Conservation (phyloP, 1,140 invertebrate species). For the Dolichoris vasculosae region DNA sequence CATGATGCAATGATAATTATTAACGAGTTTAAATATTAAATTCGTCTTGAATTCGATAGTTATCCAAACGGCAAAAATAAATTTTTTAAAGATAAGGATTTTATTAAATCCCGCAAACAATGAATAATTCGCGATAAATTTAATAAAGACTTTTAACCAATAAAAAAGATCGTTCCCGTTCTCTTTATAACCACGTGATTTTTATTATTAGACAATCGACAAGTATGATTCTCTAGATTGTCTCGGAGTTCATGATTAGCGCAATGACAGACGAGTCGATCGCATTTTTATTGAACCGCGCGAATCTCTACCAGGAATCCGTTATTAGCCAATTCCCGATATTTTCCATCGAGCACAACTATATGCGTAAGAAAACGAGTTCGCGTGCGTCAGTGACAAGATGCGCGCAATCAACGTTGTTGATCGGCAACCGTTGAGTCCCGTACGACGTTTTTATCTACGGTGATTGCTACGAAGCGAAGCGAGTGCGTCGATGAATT, state of each 20-base stretch:
- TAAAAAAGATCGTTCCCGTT: no score
- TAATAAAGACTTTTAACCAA: no score
- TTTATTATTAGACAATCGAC: neutral
- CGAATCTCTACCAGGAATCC: neutral
- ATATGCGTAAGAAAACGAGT: neutral
- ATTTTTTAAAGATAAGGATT: no score
- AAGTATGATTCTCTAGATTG: neutral
- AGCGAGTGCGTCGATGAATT: conserved; percentile 2
- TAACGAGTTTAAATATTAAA: no score
- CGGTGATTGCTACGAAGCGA: neutral
- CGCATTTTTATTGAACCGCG: neutral
- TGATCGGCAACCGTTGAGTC: neutral
- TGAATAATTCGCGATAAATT: no score
- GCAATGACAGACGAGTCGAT: neutral
- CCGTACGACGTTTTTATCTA: neutral
- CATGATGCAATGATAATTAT: no score
- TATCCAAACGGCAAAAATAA: no score
- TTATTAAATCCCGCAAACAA: no score
- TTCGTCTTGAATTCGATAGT: no score
- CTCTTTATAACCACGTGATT: no score
- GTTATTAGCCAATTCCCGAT: neutral
- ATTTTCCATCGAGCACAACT: neutral
- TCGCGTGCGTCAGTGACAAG: neutral
- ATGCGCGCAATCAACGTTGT: neutral
- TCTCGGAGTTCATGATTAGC: neutral